phyloP scores from a whole-genome alignment of 1,140 invertebrate genomes.

The Radopholus similis region DNA sequence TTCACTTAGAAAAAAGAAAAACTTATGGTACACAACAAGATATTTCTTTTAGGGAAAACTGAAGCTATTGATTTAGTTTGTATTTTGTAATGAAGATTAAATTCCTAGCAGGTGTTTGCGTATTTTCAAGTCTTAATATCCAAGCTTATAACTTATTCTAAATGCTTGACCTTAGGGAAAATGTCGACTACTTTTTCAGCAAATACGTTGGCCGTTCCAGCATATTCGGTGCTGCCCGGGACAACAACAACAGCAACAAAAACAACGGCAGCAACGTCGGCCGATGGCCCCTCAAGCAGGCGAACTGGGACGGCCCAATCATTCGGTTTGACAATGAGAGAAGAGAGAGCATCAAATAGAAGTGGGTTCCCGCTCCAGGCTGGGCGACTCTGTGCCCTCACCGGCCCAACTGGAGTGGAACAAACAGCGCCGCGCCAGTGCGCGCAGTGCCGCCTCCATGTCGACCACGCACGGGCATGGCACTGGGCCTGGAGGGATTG shows the following conservation, averaged over 20 bases:
- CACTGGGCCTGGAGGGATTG: not conserved
- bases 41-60: too few relatives aligned
- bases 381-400: conserved; percentile 1
- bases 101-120: too few relatives aligned
- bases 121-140: too few relatives aligned
- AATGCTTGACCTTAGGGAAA: too few relatives aligned
- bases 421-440: conserved; percentile 1
- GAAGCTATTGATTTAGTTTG: too few relatives aligned
- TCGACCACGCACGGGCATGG: not conserved
- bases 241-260: not conserved
- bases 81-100: too few relatives aligned
- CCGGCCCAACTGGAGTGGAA: conserved; percentile 14
- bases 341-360: not conserved
- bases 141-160: too few relatives aligned
- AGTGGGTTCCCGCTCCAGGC: not conserved
- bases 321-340: too few relatives aligned
- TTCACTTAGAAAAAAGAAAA: too few relatives aligned
- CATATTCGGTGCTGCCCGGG: not conserved
- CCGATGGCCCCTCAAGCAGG: not conserved
- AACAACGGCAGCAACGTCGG: not conserved
- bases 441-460: not conserved
- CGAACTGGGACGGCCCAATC: too few relatives aligned
- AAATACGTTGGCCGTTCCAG: not conserved
- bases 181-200: too few relatives aligned
- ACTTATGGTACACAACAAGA: too few relatives aligned